Base-by-base conservation (phyloP, 2,797 vertebrate species). In the Oreochromis grahami region DNA sequence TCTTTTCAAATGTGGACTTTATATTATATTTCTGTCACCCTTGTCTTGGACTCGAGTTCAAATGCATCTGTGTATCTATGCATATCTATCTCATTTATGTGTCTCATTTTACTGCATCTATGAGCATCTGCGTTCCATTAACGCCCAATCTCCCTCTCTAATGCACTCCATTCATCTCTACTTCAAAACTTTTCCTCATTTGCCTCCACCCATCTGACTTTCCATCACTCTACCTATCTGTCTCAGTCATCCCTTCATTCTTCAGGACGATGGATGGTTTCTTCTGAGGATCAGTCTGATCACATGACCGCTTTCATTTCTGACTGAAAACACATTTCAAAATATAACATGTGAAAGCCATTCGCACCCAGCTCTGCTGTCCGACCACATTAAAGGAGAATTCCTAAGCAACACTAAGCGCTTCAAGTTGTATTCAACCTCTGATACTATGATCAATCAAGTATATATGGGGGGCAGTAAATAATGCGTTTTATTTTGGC, bases 181-280 rank as follows among this genome's bases (percentile, higher is more conserved):
- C 84, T 89, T 89, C 74, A 88, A 88, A 91, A 89, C 85, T 80
- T 88, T 83, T 50, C 55, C 80, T 56, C 79, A 76, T 87, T 89
- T 92, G 74, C 78, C 80, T 82, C 65, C 78, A 58, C 86, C 84
- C 76, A 76, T 89, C 86, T 85, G 89, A 81, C 78, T 88, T 90
- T 65, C 63, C 81, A 81, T 92, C 89, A 87, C 68, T 84, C 77
- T 76, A 78, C 85, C 79, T 88, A 90, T 92, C 86, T 81, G 85
- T 63, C 68, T 60, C 77, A 79, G 84, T 84, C 90, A 81, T 87
- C 82, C 80, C 79, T 83, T 91, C 89, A 90, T 94, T 94, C 88
- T 90, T 91, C 89, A 78, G 85, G 72, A 89, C 89, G 93, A 95
- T 94, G 91, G 88, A 95, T 94, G 93, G 86, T 80, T 94, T 95